Base-by-base conservation (phyloP, 2,888 invertebrate genomes). In the Gastrophysa polygoni region DNA sequence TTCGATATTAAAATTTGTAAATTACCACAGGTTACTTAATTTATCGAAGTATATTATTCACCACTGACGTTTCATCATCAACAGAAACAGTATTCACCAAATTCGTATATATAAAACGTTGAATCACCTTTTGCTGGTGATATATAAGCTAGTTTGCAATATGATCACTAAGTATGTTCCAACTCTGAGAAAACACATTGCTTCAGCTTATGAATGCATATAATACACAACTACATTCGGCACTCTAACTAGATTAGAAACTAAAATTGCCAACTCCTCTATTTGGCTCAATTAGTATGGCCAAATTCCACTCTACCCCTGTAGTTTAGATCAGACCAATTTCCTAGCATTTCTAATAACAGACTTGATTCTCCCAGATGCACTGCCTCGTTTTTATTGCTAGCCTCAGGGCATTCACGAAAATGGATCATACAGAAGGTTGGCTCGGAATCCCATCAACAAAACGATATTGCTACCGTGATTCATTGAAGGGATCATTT, bases 361-460 rank as follows among this genome's bases (percentile, higher is more conserved):
- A n/a, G 14, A 14, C 43, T 20, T 20, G 38, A 16, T 20, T 8
- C 57, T 59, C 54, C 57, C 47, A 59, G 55, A 63, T 61, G 63
- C 61, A 63, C 56, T 52, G 50, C 55, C 34, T 32, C 56, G 58
- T 56, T 52, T 68, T 68, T 64, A 64, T 57, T 52, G 57, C 57
- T 52, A 24, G 60, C 54, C 56, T 24, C 34, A 10, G 51, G 58
- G 56, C 43, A 65, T 62, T 65, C 50, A 51, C 59, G 54, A 58
- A 51, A 51, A 18, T 51, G 51, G 28, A 29, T 51, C 11, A 29
- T 51, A 34, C 34, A 32, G 20, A 29, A 29, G 18, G 29, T 34
- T 29, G 14, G 1, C 32, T 17, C 18, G n/a, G 32, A 20, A 11
- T 51, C n/a, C 29, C 20, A 11, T 29, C 51, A 18, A 29, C 57